phyloP scores from a whole-genome alignment of 1,140 invertebrate species.

The Ceratina japonica region DNA sequence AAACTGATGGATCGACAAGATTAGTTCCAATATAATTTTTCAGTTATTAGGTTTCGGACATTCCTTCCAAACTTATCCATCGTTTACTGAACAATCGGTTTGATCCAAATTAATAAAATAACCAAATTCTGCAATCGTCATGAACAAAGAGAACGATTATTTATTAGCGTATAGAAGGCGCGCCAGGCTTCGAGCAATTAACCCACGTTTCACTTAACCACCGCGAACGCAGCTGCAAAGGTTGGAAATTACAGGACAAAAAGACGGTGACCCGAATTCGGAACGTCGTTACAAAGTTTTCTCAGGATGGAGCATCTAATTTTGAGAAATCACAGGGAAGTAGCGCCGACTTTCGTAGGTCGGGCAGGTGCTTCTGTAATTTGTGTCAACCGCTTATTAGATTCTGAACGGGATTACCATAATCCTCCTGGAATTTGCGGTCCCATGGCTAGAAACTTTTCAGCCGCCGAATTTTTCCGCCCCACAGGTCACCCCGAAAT shows the following conservation, averaged over 20 bases:
- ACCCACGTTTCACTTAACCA: not conserved
- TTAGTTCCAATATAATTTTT: no score
- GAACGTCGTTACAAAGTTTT: constrained; percentile 30
- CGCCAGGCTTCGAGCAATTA: constrained; percentile 15
- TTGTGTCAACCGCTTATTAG: constrained; percentile 50
- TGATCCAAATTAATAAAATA: not conserved
- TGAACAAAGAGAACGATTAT: not conserved
- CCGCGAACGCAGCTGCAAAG: constrained; percentile 9
- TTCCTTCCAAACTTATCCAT: no score
- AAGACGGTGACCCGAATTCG: constrained; percentile 17
- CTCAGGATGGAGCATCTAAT: constrained; percentile 24
- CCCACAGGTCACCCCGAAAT: not conserved
- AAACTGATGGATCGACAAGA: no score
- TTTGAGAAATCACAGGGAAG: constrained; percentile 49
- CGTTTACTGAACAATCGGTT: not conserved
- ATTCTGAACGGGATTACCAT: constrained; percentile 34
- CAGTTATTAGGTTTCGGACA: no score
- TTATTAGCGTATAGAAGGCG: not conserved
- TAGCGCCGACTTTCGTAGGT: constrained; percentile 38
- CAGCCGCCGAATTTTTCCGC: constrained; percentile 29
- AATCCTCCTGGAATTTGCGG: constrained; percentile 36
- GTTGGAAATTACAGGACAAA: constrained; percentile 36
- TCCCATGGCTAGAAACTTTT: constrained; percentile 25
- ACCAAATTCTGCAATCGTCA: no score
- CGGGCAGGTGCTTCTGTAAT: constrained; percentile 48